Evolutionary conservation across 92 coral and sea anemone species (phyloP), one percentile per base, ranked within the genome.

Genomic region (Siderastrea siderea): DNA sequence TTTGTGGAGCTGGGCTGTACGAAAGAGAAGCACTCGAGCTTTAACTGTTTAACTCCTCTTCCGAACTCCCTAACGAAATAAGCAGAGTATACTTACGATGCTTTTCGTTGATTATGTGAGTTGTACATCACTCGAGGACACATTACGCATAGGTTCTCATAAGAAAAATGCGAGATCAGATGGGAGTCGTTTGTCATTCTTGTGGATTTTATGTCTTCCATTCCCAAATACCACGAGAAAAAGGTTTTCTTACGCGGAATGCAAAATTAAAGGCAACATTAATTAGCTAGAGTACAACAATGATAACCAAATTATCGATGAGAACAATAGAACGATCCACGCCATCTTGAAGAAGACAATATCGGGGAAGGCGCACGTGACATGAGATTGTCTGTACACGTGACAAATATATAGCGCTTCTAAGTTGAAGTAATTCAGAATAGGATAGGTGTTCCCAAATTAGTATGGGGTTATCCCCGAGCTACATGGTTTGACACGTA

Each of bases 151-250:
- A 93, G 92, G 62, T 95, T 95, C 47, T 83, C 91, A 45, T 91
- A 75, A 75, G 96, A 95, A 17, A 95, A 91, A 71, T 92, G 84
- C 14, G 98, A 95, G 46, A 95, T 91, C 80, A 95, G 63, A 77
- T 93, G 96, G 6, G 90, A 90, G 65, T 95, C 98, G 9, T 92
- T 86, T 17, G 82, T 46, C 43, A 88, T 26, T 43, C 71, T 49
- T 4, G 78, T 75, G 52, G 10, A 47, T 47, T 63, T 81, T 72
- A 74, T 88, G 38, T 68, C 93, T 2, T 66, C 91, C 17, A 90
- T 62, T 71, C 90, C 86, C 12, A 90, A 50, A 73, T 86, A 93
- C 51, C 77, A 69, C 62, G 92, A 91, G 83, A 93, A 95, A 80
- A 91, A 95, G 53, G 87, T 86, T 63, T 79, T 85, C 38, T 44